These are phyloP conservation scores for Poecile atricapillus DNA, from an alignment of 2,113 vertebrate species.

Conservation along the genomic window DNA sequence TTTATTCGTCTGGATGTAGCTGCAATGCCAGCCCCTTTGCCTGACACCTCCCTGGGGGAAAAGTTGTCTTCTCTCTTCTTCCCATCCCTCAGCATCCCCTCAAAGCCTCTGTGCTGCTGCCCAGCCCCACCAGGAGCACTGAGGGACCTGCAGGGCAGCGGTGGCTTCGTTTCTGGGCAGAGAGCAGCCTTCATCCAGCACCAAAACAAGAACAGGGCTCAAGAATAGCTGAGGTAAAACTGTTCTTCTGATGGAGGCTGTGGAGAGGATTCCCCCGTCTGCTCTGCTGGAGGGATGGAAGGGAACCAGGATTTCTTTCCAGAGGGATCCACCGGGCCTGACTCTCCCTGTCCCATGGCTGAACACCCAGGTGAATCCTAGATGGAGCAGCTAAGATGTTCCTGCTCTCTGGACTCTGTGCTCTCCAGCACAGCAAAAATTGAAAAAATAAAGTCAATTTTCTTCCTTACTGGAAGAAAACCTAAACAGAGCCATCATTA, in stretches of 20 bases:
- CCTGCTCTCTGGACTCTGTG: not conserved
- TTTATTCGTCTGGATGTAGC: conserved; percentile 32
- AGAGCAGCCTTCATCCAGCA: not conserved
- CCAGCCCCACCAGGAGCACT: not conserved
- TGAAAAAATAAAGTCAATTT: not conserved
- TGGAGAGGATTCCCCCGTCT: not conserved
- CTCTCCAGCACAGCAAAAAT: not conserved
- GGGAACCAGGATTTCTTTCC: not conserved
- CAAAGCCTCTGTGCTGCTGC: not conserved
- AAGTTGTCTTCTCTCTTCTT: not conserved
- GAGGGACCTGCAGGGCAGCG: not conserved
- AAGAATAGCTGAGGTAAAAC: not conserved
- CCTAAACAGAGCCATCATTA: not conserved
- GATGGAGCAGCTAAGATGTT: not conserved
- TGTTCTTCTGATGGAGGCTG: not conserved
- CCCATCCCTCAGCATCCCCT: not conserved
- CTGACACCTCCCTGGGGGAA: conserved; percentile 29
- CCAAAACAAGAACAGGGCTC: not conserved
- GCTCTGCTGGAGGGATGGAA: not conserved
- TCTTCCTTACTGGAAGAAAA: not conserved
- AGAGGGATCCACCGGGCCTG: not conserved
- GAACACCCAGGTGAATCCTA: not conserved
- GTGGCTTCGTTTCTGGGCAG: not conserved
- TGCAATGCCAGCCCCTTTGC: not conserved
- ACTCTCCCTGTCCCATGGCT: not conserved